Conservation (phyloP, 2,113 vertebrate species). For the Oryzias woworae region DNA sequence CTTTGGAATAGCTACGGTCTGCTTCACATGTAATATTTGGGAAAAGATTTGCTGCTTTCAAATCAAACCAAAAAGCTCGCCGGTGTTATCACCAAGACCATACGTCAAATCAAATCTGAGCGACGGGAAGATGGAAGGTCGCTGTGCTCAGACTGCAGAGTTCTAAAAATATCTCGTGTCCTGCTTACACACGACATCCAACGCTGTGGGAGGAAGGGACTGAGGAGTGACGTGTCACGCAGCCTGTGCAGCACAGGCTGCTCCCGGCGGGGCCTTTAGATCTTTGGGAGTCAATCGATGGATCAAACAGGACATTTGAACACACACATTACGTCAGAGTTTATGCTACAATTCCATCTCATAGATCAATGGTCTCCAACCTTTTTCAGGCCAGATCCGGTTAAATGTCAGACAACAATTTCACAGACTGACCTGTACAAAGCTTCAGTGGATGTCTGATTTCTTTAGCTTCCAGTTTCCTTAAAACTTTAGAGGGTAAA, state of each 20-base stretch:
- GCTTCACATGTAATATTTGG: not conserved
- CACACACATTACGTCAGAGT: slow-evolving; percentile 12
- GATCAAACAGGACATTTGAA: slow-evolving; percentile 25
- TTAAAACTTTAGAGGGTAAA: no score
- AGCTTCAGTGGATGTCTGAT: no score
- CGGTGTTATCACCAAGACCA: not conserved
- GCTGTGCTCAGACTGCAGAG: not conserved
- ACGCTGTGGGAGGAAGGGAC: slow-evolving; percentile 9
- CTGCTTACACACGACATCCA: slow-evolving; percentile 3
- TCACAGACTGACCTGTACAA: no score
- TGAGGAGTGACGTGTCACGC: not conserved
- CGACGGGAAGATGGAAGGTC: not conserved
- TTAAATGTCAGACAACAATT: no score
- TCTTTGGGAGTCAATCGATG: slow-evolving; percentile 24
- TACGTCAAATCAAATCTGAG: not conserved
- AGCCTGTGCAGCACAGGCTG: slow-evolving; percentile 33
- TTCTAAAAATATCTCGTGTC: slow-evolving; percentile 32
- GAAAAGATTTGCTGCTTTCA: not conserved
- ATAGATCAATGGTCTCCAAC: not conserved
- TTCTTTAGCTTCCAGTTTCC: no score
- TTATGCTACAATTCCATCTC: not conserved
- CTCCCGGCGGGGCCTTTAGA: slow-evolving; percentile 30
- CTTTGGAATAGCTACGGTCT: no score
- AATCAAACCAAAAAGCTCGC: slow-evolving; percentile 3
- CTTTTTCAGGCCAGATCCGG: no score